phyloP scores from a whole-genome alignment of 2,113 vertebrate species.

The Galemys pyrenaicus region DNA sequence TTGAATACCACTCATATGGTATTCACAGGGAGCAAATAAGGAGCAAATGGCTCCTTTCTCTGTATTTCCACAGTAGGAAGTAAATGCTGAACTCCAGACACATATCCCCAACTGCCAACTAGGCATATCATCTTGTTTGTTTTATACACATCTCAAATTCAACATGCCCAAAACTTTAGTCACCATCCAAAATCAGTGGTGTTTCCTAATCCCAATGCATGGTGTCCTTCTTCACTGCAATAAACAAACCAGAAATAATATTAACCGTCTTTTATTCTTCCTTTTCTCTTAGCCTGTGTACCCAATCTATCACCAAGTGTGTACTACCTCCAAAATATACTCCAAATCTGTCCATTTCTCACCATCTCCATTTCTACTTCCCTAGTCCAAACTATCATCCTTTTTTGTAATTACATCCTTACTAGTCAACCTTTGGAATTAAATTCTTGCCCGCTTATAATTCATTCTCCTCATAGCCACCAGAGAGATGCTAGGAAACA shows the following conservation, averaged over 20 bases:
- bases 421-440: background rate
- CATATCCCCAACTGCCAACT: background rate
- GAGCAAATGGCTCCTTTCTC: background rate
- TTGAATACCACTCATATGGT: background rate
- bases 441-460: background rate
- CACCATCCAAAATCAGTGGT: background rate
- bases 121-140: background rate
- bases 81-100: background rate
- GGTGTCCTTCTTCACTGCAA: background rate
- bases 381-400: background rate
- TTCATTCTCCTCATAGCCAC: background rate
- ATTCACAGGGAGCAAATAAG: too few relatives aligned
- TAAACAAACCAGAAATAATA: background rate
- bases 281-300: constrained; percentile 5
- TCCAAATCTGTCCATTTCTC: background rate
- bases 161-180: background rate
- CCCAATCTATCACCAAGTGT: background rate
- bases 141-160: constrained; percentile 14
- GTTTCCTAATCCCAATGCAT: background rate
- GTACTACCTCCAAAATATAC: background rate
- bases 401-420: background rate
- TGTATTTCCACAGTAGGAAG: background rate
- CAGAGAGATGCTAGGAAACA: constrained; percentile 6
- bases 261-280: background rate
- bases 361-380: background rate